A percentile compares a stretch with the other conserved stretches of the same genome.
Evolutionary conservation across 1,140 invertebrate genomes (phyloP).

Genomic region (Apolygus lucorum): DNA sequence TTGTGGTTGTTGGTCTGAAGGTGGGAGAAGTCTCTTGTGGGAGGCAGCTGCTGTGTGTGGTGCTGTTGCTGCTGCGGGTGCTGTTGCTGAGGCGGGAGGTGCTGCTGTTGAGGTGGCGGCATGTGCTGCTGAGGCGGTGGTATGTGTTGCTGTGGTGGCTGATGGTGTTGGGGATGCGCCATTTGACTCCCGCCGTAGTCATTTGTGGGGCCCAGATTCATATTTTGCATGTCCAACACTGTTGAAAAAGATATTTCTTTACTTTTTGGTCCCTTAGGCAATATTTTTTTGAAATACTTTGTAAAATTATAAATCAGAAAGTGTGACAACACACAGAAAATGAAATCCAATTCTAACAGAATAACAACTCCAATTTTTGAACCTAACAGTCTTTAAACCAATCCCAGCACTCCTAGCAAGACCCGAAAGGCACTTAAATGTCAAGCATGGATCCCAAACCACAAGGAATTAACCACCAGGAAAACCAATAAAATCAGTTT

Average conservation of each 20-base stretch:
- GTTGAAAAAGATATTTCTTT: conserved; percentile 18
- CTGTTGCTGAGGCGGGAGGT: not conserved
- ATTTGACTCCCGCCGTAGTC: conserved; percentile 31
- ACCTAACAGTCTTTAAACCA: no score
- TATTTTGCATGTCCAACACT: not conserved
- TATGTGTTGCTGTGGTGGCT: not conserved
- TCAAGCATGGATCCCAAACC: no score
- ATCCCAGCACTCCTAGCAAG: no score
- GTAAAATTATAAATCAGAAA: no score
- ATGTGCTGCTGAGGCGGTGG: not conserved
- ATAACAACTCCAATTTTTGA: no score
- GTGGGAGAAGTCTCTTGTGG: conserved; percentile 19
- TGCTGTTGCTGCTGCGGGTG: not conserved
- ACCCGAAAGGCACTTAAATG: no score
- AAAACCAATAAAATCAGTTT: no score
- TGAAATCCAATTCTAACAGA: no score
- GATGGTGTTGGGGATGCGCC: not conserved
- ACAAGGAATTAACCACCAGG: no score
- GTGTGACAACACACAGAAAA: no score
- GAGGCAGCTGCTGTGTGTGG: not conserved
- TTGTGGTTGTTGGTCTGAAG: conserved; percentile 39
- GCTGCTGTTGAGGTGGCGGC: not conserved
- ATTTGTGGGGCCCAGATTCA: not conserved
- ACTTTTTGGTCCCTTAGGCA: no score
- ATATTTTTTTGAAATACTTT: no score